Percentiles rank a stretch among this genome's conserved stretches.
phyloP scores from a whole-genome alignment of 2,888 invertebrate genomes.

The Brachylomia viminalis region DNA sequence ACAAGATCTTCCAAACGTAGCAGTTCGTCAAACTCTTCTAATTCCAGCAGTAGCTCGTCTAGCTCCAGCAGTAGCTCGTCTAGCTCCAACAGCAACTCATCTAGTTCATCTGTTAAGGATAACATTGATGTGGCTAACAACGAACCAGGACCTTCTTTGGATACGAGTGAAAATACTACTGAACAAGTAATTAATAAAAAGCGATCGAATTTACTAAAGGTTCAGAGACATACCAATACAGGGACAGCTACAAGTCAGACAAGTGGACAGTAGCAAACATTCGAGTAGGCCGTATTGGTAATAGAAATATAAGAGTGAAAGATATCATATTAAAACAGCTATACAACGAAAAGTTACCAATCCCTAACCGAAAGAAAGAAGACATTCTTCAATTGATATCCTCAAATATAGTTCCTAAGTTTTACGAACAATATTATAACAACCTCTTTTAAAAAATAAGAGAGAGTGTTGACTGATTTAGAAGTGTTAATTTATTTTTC shows the following conservation, averaged over 20 bases:
- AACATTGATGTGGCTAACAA: constrained; percentile 15
- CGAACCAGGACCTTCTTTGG: constrained; percentile 32
- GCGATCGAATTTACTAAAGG: constrained; percentile 44
- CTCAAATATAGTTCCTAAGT: no score
- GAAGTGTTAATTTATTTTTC: no score
- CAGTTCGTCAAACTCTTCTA: constrained; percentile 36
- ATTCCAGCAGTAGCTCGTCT: constrained; percentile 40
- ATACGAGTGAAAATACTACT: constrained; percentile 35
- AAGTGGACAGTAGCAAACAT: constrained; percentile 32
- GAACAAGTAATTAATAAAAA: constrained; percentile 44
- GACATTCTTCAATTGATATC: no score
- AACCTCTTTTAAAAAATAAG: no score
- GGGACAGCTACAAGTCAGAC: constrained; percentile 40
- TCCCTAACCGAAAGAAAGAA: no score
- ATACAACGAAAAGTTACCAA: no score
- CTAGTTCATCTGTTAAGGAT: constrained; percentile 23
- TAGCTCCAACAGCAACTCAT: constrained; percentile 35
- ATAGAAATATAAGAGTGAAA: constrained; percentile 20
- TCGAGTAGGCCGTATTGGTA: constrained; percentile 32
- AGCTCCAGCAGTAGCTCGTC: constrained; percentile 33
- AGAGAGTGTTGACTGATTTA: no score
- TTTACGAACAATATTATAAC: no score
- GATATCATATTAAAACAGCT: no score
- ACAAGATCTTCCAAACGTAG: constrained; percentile 42
- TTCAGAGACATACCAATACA: no score